Evolutionary conservation across 2,888 invertebrate species (phyloP).

Genomic region (Acrobeloides nanus): DNA sequence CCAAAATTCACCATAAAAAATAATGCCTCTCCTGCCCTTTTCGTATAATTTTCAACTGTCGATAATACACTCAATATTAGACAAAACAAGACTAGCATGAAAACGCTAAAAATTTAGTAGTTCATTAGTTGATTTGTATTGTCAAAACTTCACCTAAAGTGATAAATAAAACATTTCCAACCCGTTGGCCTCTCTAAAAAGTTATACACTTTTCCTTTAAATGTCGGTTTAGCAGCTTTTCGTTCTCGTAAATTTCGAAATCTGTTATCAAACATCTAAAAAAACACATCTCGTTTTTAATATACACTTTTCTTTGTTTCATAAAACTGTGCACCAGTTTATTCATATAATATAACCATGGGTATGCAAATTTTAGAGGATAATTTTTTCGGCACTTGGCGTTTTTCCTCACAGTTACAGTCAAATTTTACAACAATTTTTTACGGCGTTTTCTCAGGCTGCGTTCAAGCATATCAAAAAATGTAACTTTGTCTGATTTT

Average conservation of each 20-base stretch:
- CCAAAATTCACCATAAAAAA: constrained; percentile 68
- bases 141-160: constrained; percentile 24
- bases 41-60: constrained; percentile 71
- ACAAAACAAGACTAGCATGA: constrained; percentile 75
- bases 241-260: constrained; percentile 45
- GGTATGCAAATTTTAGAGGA: too few relatives aligned
- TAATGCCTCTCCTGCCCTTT: constrained; percentile 70
- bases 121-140: too few relatives aligned
- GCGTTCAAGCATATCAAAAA: too few relatives aligned
- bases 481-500: too few relatives aligned
- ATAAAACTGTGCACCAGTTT: too few relatives aligned
- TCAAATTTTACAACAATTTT: too few relatives aligned
- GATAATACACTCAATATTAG: constrained; percentile 77
- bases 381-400: too few relatives aligned
- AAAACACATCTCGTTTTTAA: background rate
- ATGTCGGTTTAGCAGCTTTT: constrained; percentile 57
- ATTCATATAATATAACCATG: too few relatives aligned
- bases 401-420: too few relatives aligned
- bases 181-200: constrained; percentile 74
- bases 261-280: constrained; percentile 52
- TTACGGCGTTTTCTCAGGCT: too few relatives aligned
- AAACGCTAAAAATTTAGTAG: constrained; percentile 58
- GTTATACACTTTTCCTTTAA: constrained; percentile 71
- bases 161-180: constrained; percentile 67
- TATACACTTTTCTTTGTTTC: constrained; percentile 2